Conservation (phyloP, 2,888 invertebrate species). For the Tridacna crocea region DNA sequence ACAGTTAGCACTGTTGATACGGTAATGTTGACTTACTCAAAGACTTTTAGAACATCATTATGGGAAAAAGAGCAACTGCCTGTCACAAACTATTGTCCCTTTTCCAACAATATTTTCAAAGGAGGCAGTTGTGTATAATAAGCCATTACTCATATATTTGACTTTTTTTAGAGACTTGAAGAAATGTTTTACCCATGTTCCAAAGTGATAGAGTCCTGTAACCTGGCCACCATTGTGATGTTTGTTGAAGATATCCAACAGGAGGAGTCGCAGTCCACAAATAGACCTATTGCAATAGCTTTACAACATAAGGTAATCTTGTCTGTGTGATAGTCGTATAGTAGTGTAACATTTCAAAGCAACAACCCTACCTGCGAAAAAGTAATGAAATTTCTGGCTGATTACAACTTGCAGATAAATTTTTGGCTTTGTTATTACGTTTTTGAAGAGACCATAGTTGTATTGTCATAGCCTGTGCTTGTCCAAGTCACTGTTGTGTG, state of each 20-base stretch:
- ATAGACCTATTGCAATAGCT: slow-evolving; percentile 68
- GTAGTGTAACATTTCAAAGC: not conserved
- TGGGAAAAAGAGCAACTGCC: not conserved
- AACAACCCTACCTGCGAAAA: too few relatives aligned
- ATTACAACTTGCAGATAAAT: too few relatives aligned
- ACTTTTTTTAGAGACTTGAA: slow-evolving; percentile 58
- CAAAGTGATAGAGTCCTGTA: slow-evolving; percentile 70
- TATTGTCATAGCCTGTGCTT: too few relatives aligned
- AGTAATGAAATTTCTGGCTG: too few relatives aligned
- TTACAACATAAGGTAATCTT: slow-evolving; percentile 74
- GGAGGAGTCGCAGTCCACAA: slow-evolving; percentile 66
- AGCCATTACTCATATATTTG: not conserved
- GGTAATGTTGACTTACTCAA: too few relatives aligned
- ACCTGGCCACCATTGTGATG: slow-evolving; percentile 74
- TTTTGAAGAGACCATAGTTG: too few relatives aligned
- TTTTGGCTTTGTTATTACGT: too few relatives aligned
- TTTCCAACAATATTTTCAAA: not conserved
- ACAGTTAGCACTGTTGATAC: too few relatives aligned
- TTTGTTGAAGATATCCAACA: slow-evolving; percentile 71
- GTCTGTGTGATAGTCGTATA: not conserved
- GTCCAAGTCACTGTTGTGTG: too few relatives aligned
- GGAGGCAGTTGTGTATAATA: not conserved
- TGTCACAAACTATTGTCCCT: not conserved
- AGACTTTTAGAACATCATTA: not conserved
- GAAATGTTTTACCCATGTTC: slow-evolving; percentile 68